Percentiles rank a stretch among this genome's conserved stretches.
Conservation (phyloP, 2,113 vertebrate genomes). For the Cathartes aura region DNA sequence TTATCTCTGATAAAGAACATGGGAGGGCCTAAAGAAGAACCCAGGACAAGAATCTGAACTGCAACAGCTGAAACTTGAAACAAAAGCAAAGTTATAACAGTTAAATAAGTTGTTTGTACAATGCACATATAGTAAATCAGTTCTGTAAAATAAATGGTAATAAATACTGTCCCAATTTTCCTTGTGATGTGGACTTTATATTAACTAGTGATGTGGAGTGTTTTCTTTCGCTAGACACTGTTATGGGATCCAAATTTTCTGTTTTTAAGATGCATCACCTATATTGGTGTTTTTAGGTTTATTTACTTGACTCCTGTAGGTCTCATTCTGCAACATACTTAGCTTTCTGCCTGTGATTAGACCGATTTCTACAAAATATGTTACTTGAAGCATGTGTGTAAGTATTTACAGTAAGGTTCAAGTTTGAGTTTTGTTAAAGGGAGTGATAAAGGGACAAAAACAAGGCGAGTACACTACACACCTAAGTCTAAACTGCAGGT, state of each 20-base stretch:
- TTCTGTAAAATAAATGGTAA: neutral
- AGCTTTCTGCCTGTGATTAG: neutral
- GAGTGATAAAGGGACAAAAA: neutral
- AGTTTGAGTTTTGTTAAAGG: neutral
- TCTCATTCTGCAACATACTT: neutral
- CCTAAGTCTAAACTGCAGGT: neutral
- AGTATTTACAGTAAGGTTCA: neutral
- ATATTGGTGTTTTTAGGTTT: neutral
- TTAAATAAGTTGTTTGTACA: neutral
- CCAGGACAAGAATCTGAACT: neutral
- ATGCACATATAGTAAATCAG: neutral
- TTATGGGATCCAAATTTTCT: neutral
- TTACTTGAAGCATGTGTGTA: neutral
- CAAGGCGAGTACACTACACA: neutral
- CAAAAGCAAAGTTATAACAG: neutral
- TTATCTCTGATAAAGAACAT: slow-evolving; percentile 46
- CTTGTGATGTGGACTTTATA: neutral
- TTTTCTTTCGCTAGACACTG: neutral
- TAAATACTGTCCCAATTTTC: neutral
- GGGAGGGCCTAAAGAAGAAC: neutral
- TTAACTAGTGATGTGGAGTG: neutral
- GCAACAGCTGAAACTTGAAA: slow-evolving; percentile 6
- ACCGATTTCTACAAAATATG: neutral
- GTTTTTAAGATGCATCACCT: neutral
- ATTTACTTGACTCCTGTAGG: neutral